Conservation (phyloP, 2,113 vertebrate species). For the Falcunculus frontatus region DNA sequence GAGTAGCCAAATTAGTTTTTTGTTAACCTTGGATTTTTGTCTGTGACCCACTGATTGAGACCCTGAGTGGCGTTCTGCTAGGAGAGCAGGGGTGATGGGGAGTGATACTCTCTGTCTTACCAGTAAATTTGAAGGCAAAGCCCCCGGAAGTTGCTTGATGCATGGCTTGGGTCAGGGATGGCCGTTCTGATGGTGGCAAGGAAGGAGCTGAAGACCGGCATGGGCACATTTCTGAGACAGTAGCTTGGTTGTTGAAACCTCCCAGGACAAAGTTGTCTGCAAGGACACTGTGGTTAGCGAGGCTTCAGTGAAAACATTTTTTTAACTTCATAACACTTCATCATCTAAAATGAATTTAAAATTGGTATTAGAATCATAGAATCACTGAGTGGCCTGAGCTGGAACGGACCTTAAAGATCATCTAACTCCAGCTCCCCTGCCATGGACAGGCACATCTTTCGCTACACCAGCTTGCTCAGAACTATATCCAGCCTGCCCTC, state of each 20-base stretch:
- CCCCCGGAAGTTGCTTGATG: not conserved
- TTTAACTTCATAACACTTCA: not conserved
- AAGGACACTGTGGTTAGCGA: fast-evolving
- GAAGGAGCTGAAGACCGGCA: not conserved
- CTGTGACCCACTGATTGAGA: not conserved
- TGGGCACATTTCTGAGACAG: not conserved
- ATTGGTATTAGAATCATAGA: not conserved
- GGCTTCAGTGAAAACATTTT: not conserved
- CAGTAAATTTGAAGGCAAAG: not conserved
- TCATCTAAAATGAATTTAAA: not conserved
- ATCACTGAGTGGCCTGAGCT: not conserved
- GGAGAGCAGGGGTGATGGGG: not conserved
- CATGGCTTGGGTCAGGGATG: not conserved
- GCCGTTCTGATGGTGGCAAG: not conserved
- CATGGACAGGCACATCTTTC: not conserved
- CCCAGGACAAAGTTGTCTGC: not conserved
- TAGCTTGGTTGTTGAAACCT: not conserved
- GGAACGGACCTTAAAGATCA: not conserved
- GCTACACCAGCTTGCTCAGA: not conserved
- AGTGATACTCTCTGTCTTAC: not conserved
- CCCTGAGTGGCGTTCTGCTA: not conserved
- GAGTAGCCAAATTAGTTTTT: not conserved
- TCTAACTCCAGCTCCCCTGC: not conserved
- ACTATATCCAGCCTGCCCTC: not conserved
- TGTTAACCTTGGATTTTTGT: not conserved